Conservation (phyloP, 23 tunicate genomes). For the Ascidia mentula region DNA sequence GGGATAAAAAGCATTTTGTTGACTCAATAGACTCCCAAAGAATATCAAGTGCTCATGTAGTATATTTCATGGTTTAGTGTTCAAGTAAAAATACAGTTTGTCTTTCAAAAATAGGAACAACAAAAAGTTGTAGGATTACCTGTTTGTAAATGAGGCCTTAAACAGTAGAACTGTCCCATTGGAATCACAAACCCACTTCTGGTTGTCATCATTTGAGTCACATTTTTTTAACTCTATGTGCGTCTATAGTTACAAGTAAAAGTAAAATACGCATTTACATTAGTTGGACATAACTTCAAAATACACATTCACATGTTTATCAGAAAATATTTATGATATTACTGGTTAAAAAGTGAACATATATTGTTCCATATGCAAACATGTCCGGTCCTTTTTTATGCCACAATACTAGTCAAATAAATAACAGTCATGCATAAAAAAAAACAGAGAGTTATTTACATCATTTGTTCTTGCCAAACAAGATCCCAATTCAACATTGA, state of each 20-base stretch:
- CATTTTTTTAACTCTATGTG: constrained; percentile 3
- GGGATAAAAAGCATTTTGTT: too few relatives aligned
- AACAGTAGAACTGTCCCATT: not conserved
- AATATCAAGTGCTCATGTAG: too few relatives aligned
- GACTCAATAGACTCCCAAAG: too few relatives aligned
- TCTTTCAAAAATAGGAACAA: not conserved
- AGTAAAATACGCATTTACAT: too few relatives aligned
- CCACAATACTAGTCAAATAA: too few relatives aligned
- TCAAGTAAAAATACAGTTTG: too few relatives aligned
- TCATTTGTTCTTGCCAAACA: constrained; percentile 23
- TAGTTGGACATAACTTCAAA: not conserved
- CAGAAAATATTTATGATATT: too few relatives aligned
- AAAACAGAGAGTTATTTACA: not conserved
- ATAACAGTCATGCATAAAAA: not conserved
- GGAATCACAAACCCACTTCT: constrained; percentile 24
- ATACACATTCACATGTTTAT: not conserved
- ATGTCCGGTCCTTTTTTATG: too few relatives aligned
- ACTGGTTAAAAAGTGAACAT: too few relatives aligned
- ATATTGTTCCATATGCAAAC: too few relatives aligned
- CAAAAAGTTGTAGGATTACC: not conserved
- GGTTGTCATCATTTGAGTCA: not conserved
- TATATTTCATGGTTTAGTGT: too few relatives aligned
- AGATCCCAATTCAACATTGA: constrained; percentile 26
- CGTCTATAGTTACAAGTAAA: too few relatives aligned
- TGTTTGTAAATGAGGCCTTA: not conserved